phyloP scores from a whole-genome alignment of 2,113 vertebrate genomes.

The Acrocephalus arundinaceus region DNA sequence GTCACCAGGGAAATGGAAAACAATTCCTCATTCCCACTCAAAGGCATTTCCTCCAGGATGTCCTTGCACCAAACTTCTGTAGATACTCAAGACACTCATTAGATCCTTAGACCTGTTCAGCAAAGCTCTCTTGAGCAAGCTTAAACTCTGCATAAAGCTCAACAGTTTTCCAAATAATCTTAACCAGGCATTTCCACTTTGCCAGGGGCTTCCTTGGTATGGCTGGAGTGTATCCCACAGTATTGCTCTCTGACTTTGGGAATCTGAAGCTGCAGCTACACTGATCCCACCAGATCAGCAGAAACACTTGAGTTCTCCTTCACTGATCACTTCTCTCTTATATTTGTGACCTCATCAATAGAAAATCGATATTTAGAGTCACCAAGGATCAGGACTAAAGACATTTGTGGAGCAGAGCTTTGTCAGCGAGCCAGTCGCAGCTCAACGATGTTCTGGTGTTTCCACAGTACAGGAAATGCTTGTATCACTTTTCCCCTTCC shows the following conservation, averaged over 20 bases:
- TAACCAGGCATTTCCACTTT: fast-evolving
- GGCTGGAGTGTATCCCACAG: not conserved
- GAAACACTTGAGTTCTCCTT: not conserved
- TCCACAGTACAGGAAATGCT: not conserved
- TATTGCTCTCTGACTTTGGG: not conserved
- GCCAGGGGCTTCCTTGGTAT: not conserved
- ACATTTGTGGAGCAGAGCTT: not conserved
- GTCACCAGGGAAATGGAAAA: not conserved
- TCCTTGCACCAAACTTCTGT: not conserved
- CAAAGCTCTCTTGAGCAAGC: not conserved
- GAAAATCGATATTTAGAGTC: not conserved
- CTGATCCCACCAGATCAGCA: not conserved
- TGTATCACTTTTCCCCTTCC: slow-evolving; percentile 28
- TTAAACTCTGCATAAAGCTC: not conserved
- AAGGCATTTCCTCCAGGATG: not conserved
- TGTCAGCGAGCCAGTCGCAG: not conserved
- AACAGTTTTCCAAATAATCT: not conserved
- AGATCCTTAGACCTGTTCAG: not conserved
- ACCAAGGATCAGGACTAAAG: not conserved
- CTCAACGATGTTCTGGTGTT: not conserved
- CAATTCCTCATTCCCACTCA: not conserved
- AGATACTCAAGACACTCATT: not conserved
- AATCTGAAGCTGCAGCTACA: not conserved
- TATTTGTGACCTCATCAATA: not conserved
- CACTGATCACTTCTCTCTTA: not conserved